A percentile compares a stretch with the other conserved stretches of the same genome.
phyloP scores from a whole-genome alignment of 2,888 invertebrate genomes.

The Isoperla grammatica region DNA sequence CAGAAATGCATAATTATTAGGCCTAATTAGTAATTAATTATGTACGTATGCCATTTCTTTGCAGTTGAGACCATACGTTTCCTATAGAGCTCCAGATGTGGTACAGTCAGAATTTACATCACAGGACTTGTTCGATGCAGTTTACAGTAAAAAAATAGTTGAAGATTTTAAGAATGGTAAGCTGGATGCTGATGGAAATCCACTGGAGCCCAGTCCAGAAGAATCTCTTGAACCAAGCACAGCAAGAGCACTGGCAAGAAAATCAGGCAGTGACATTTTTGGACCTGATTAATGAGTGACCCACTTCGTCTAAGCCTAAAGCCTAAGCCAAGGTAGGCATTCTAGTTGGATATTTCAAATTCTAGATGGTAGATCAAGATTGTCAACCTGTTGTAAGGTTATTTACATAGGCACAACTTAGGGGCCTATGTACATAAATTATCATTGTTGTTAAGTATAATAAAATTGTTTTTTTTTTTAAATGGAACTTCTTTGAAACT shows the following conservation, averaged over 20 bases:
- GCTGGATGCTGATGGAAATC: constrained; percentile 60
- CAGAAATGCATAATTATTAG: too few relatives aligned
- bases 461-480: too few relatives aligned
- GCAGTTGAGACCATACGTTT: constrained; percentile 88
- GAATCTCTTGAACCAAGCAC: constrained; percentile 67
- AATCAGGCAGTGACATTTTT: constrained; percentile 81
- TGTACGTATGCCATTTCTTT: constrained; percentile 36
- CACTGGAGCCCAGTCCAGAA: constrained; percentile 64
- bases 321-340: too few relatives aligned
- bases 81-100: constrained; percentile 73
- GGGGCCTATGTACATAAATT: too few relatives aligned
- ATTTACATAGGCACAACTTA: too few relatives aligned
- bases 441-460: too few relatives aligned
- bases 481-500: too few relatives aligned
- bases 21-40: neutral
- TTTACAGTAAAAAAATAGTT: constrained; percentile 73
- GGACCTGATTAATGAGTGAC: constrained; percentile 5
- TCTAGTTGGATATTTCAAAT: too few relatives aligned
- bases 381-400: too few relatives aligned
- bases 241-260: constrained; percentile 62
- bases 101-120: constrained; percentile 77
- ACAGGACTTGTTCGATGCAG: constrained; percentile 70
- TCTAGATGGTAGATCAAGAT: too few relatives aligned
- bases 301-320: too few relatives aligned
- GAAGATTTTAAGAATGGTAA: constrained; percentile 67